Evolutionary conservation across 2,113 vertebrate species (phyloP).

Genomic region (Hydrochoerus hydrochaeris): DNA sequence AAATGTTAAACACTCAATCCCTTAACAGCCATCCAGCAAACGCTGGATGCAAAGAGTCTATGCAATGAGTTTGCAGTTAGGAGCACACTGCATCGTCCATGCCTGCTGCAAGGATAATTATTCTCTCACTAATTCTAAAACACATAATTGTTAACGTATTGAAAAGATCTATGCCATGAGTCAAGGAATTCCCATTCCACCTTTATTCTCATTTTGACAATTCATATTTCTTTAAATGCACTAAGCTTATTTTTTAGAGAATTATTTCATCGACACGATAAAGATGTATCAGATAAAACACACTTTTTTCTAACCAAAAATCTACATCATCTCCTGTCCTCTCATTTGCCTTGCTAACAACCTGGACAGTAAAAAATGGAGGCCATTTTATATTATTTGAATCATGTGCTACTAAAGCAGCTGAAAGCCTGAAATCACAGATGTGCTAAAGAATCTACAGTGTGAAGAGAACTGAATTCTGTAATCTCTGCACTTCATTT

Average conservation of each 20-base stretch:
- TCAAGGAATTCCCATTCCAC: not conserved
- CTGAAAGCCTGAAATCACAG: slow-evolving; percentile 25
- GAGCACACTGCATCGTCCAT: not conserved
- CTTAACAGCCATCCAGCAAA: not conserved
- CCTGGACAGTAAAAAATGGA: slow-evolving; percentile 39
- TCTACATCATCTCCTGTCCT: not conserved
- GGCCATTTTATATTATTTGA: slow-evolving; percentile 51
- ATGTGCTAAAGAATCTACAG: slow-evolving; percentile 48
- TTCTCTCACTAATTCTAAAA: not conserved
- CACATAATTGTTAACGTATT: not conserved
- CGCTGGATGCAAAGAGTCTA: not conserved
- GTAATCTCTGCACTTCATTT: slow-evolving; percentile 51
- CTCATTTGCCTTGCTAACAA: slow-evolving; percentile 46
- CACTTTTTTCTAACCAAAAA: not conserved
- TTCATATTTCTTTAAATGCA: not conserved
- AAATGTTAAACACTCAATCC: not conserved
- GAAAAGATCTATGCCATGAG: not conserved
- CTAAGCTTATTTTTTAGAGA: not conserved
- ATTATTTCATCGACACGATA: not conserved
- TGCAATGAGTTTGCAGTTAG: not conserved
- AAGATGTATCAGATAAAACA: not conserved
- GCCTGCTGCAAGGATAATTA: not conserved
- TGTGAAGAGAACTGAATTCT: slow-evolving; percentile 60
- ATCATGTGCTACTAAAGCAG: not conserved
- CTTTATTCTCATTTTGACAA: not conserved